Evolutionary conservation across 2,888 invertebrate species (phyloP), one percentile per base, ranked within the genome.

Genomic region (Vannuccia rotundouncinata): DNA sequence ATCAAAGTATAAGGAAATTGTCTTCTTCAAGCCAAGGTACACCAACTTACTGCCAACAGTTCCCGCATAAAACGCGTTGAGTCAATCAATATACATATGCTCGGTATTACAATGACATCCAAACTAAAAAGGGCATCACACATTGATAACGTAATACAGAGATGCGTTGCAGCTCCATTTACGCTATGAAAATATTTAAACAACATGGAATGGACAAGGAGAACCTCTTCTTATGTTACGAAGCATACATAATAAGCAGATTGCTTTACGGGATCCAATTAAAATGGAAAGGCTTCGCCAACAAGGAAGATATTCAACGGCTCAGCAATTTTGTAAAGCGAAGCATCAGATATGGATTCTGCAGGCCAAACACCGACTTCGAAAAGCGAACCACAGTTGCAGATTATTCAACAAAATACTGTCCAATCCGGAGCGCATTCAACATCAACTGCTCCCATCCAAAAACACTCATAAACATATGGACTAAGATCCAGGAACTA

Each of bases 281-380:
- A n/a, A 27, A 27, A 66, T 66, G 66, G 10, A 66, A 66, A 66
- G 66, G 66, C 2, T 66, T 66, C 66, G 10, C 66, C 22, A 22
- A 27, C 66, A 66, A 66, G 66, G 66, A 66, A n/a, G n/a, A n/a
- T n/a, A n/a, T n/a, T n/a, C n/a, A n/a, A 66, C 10, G 66, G 22
- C 66, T 66, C 66, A 66, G 66, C 25, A 22, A 2, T 66, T 66
- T 66, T 66, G 66, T 66, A 22, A 66, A 66, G 66, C 66, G 66
- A 66, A 66, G 66, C 66, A 66, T 66, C 22, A 66, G 66, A 66
- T 66, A 22, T 66, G 22, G 66, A 66, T 66, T 66, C 25, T 66
- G 66, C 66, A 17, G 66, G 66, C 66, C 66, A 66, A 66, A 66
- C 66, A 66, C 66, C 66, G 66, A 66, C 66, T 66, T 66, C 66